Conservation (phyloP, 2,113 vertebrate species). For the Plecturocebus donacophilus region DNA sequence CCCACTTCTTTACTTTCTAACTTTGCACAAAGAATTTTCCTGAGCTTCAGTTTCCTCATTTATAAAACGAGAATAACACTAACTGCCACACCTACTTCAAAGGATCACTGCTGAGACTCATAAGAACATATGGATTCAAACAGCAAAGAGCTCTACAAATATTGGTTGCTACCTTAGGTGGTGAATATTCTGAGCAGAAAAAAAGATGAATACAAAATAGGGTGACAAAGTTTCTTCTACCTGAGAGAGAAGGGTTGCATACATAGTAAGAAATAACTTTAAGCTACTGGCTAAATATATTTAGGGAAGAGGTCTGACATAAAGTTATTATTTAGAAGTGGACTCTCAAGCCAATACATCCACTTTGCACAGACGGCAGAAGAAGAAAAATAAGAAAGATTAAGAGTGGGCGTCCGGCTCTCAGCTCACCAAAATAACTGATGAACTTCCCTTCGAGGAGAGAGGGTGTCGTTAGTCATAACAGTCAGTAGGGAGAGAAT, state of each 20-base stretch:
- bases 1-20: neutral
- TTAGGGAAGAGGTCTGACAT: neutral
- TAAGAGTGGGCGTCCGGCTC: neutral
- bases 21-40: neutral
- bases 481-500: neutral
- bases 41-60: neutral
- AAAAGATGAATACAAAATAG: neutral
- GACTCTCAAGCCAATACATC: neutral
- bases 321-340: neutral
- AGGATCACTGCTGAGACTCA: neutral
- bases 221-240: neutral
- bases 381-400: neutral
- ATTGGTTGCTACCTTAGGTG: neutral
- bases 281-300: neutral
- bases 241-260: neutral
- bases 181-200: neutral
- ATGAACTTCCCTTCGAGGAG: neutral
- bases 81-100: neutral
- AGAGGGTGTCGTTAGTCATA: neutral
- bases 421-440: slow-evolving; percentile 3
- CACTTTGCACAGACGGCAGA: neutral
- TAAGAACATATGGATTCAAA: neutral
- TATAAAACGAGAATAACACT: neutral
- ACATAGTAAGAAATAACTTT: neutral
- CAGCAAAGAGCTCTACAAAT: neutral